Conservation (phyloP, 2,888 invertebrate species). For the Spodoptera littoralis region DNA sequence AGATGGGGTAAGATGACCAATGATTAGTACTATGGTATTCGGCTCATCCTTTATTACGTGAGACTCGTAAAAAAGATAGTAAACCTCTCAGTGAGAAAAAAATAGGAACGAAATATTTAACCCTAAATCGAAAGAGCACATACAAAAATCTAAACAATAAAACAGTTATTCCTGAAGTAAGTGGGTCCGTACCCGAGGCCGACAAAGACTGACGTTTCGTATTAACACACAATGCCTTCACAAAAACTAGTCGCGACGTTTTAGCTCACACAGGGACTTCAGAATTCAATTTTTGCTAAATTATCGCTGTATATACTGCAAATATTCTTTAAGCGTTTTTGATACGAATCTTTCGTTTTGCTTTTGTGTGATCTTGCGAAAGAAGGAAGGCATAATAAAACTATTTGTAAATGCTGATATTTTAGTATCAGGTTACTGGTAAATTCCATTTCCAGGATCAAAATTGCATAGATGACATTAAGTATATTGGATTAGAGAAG, state of each 20-base stretch:
- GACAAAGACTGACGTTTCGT: slow-evolving; percentile 39
- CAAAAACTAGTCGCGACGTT: slow-evolving; percentile 56
- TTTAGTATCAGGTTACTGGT: no score
- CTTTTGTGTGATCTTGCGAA: slow-evolving; percentile 24
- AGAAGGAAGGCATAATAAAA: neutral
- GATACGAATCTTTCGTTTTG: slow-evolving; percentile 3
- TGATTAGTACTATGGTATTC: no score
- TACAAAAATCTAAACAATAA: slow-evolving; percentile 24
- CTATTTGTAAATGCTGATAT: no score
- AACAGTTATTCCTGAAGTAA: slow-evolving; percentile 47
- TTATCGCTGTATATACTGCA: slow-evolving; percentile 18
- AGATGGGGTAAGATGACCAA: no score
- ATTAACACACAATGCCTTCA: slow-evolving; percentile 62
- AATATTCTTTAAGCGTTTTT: slow-evolving; percentile 5
- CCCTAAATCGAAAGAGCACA: neutral
- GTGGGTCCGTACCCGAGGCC: slow-evolving; percentile 37
- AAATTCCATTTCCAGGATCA: no score
- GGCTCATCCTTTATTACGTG: no score
- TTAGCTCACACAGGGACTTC: slow-evolving; percentile 7
- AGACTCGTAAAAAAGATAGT: no score
- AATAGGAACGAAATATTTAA: neutral
- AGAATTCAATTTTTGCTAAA: slow-evolving; percentile 36
- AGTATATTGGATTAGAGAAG: no score
- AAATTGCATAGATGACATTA: no score
- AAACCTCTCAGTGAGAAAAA: no score